Evolutionary conservation across 2,113 vertebrate genomes (phyloP).

Genomic region (Anolis sagrei): DNA sequence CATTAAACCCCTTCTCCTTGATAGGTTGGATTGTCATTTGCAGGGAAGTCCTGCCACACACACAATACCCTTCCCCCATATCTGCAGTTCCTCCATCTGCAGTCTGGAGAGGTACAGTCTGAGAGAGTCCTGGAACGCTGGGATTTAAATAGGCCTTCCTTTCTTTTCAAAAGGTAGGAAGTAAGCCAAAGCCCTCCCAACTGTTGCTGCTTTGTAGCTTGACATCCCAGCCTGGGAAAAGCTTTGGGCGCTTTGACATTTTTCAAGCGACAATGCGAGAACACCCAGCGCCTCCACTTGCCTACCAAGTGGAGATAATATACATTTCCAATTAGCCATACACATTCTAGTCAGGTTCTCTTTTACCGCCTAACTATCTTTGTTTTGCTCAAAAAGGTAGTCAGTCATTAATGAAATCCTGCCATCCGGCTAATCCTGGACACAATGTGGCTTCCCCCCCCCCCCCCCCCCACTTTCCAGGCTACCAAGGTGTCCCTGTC

Average conservation of each 20-base stretch:
- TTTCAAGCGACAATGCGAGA: constrained; percentile 55
- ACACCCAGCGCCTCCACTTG: constrained; percentile 36
- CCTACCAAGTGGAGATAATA: constrained; percentile 74
- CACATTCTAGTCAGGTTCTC: constrained; percentile 81
- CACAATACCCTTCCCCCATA: background rate
- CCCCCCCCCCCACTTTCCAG: constrained; percentile 52
- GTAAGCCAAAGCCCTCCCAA: constrained; percentile 22
- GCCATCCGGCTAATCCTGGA: constrained; percentile 80
- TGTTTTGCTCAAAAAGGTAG: constrained; percentile 78
- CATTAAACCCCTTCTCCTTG: background rate
- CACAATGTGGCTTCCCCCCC: constrained; percentile 81
- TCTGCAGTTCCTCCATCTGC: background rate
- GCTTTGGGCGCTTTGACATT: constrained; percentile 36
- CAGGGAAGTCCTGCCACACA: background rate
- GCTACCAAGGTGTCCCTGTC: constrained; percentile 27
- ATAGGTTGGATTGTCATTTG: no score
- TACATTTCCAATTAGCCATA: constrained; percentile 81
- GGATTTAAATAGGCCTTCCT: constrained; percentile 11
- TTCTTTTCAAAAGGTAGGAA: constrained; percentile 28
- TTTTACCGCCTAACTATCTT: constrained; percentile 81
- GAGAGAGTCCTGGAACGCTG: background rate
- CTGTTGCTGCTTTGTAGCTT: constrained; percentile 18
- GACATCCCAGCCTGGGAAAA: constrained; percentile 47
- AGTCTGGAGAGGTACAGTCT: background rate
- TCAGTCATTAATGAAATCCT: constrained; percentile 81